Conservation (phyloP, 1,140 invertebrate genomes). For the Globodera ellingtonae region DNA sequence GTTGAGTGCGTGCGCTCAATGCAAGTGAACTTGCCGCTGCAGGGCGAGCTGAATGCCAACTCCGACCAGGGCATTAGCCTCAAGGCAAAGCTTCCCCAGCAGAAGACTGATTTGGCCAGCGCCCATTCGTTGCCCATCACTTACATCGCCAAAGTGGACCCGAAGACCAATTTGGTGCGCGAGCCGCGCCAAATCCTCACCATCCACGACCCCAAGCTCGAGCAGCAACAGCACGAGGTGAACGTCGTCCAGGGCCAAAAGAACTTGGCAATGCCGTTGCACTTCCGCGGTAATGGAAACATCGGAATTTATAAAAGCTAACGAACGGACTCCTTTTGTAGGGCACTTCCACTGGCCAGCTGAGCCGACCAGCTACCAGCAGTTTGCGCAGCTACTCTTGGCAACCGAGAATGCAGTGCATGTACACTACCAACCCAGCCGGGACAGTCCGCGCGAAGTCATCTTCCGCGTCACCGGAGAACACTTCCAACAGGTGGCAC, state of each 20-base stretch:
- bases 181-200: conserved; percentile 34
- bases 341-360: conserved; percentile 24
- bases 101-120: conserved; percentile 41
- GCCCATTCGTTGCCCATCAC: conserved; percentile 45
- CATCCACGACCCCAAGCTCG: conserved; percentile 20
- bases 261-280: conserved; percentile 18
- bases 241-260: conserved; percentile 14
- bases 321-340: background rate
- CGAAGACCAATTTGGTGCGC: conserved; percentile 9
- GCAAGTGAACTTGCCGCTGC: conserved; percentile 38
- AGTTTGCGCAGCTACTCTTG: conserved; percentile 42
- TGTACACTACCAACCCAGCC: conserved; percentile 40
- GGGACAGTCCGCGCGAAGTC: conserved; percentile 35
- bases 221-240: conserved; percentile 19
- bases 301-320: background rate
- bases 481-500: conserved; percentile 37
- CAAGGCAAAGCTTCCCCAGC: conserved; percentile 35
- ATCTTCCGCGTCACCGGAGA: conserved; percentile 16
- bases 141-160: conserved; percentile 30
- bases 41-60: conserved; percentile 33
- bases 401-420: conserved; percentile 46
- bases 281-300: conserved; percentile 9
- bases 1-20: conserved; percentile 35
- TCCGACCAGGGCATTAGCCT: conserved; percentile 13
- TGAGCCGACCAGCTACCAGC: conserved; percentile 24